Base-by-base conservation (phyloP, 2,888 invertebrate genomes). In the Neuroscelio doddi region DNA sequence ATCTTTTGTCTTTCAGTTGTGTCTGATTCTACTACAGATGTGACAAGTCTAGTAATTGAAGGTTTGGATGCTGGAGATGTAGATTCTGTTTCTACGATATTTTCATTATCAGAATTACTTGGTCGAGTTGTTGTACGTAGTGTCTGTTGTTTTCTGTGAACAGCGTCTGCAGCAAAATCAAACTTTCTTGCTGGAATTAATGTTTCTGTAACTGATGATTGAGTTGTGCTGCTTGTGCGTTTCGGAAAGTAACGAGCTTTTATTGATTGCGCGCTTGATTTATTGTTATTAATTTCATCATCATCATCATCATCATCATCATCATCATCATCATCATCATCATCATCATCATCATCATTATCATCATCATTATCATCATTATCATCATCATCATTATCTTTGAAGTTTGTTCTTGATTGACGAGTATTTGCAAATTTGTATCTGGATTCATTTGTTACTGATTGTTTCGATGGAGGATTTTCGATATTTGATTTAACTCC, bases 1-100 rank as follows among this genome's bases (percentile, higher is more conserved):
- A 86, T 85, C 63, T 80, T 85, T 63, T 86, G 86, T 41, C 86
- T 77, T 64, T 86, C 86, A 1, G 86, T 86, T 0, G 86, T 85
- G 0, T 81, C 86, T 1, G 84, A 83, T 69, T 87, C 86, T 12
- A 84, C 82, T 12, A 86, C 81, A 1, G 86, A 85, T 1, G 86
- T 86, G 7, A 87, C 84, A 17, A 87, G 77, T 67, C 86, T 82
- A 21, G 86, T 87, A 1, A 85, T 78, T 10, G 79, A 77, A 1
- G 86, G 85, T 62, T 80, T 79, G 1, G 68, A 56, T 0, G 77
- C 68, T 4, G 78, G 71, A 0, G 69, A 57, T 2, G 72, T 70
- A 17, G 66, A 64, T n/a, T 75, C 71, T 9, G 36, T 34, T 4
- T 78, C 75, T 0, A 75, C 56, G 0, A 70, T 41, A 38, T 76